Percentiles rank a stretch among this genome's conserved stretches.
Conservation (phyloP, 2,797 vertebrate species). For the Helicolenus hilgendorfi region DNA sequence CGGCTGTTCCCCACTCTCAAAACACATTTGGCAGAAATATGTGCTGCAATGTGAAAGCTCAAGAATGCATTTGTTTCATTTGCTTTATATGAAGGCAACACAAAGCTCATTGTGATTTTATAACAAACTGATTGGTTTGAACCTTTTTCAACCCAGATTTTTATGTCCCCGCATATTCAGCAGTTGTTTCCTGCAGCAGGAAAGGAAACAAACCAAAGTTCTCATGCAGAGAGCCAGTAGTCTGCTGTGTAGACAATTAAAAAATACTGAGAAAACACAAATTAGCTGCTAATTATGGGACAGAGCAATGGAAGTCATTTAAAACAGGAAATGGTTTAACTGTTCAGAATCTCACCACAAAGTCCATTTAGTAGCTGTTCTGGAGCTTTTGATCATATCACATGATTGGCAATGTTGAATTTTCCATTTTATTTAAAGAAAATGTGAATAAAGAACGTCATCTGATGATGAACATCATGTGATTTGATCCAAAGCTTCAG, state of each 20-base stretch:
- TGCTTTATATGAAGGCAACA: neutral
- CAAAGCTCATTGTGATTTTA: slow-evolving; percentile 54
- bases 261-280: neutral
- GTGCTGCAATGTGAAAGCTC: neutral
- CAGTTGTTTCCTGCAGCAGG: slow-evolving; percentile 53
- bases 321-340: neutral
- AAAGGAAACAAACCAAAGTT: slow-evolving; percentile 6
- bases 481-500: neutral
- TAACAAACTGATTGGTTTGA: neutral
- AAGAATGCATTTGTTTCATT: slow-evolving; percentile 16
- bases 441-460: neutral
- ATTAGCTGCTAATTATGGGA: too few species aligned
- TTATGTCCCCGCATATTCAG: slow-evolving; percentile 27
- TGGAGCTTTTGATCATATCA: neutral
- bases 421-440: neutral
- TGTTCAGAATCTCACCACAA: neutral
- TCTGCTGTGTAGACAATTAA: neutral
- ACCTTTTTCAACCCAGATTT: slow-evolving; percentile 3
- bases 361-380: neutral
- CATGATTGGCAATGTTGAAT: neutral
- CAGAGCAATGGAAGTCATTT: neutral
- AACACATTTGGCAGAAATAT: neutral
- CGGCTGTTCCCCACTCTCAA: neutral
- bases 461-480: neutral
- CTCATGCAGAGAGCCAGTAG: neutral